Percentiles rank a stretch among this genome's conserved stretches.
Evolutionary conservation across 2,888 invertebrate genomes (phyloP).

Genomic region (Galeopsomyia nigrocyanea): DNA sequence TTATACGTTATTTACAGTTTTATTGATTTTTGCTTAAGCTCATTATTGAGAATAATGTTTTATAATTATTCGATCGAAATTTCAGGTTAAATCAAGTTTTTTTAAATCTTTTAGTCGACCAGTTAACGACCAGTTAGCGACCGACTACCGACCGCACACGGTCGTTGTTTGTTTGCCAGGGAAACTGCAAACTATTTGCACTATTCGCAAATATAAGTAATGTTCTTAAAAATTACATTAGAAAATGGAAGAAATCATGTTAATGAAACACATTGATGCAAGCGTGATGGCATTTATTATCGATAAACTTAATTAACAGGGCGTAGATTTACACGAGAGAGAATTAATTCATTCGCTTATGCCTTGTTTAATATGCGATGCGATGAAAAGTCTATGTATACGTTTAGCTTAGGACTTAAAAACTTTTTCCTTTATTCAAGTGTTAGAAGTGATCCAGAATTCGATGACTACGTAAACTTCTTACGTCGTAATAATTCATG

Average conservation of each 20-base stretch:
- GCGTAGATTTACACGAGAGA: conserved; percentile 68
- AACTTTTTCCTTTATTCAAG: conserved; percentile 52
- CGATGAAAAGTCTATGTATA: conserved; percentile 62
- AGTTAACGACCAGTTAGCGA: too few species aligned
- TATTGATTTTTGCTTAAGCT: too few species aligned
- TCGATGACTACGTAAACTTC: conserved; percentile 21
- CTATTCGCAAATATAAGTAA: not conserved
- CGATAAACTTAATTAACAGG: conserved; percentile 69
- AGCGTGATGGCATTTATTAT: conserved; percentile 70
- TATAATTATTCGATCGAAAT: not conserved
- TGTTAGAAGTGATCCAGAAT: conserved; percentile 60
- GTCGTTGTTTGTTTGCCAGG: not conserved
- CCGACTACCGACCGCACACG: too few species aligned
- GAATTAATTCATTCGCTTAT: conserved; percentile 64
- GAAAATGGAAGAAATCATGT: conserved; percentile 6
- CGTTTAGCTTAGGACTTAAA: conserved; percentile 63
- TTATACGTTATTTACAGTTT: too few species aligned
- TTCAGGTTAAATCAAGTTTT: too few species aligned
- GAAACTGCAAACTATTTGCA: not conserved
- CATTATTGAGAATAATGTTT: not conserved
- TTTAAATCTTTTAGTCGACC: too few species aligned
- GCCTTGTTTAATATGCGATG: conserved; percentile 59
- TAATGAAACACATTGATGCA: conserved; percentile 52
- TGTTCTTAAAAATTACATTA: not conserved
- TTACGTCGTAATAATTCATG: conserved; percentile 3